Base-by-base conservation (phyloP, 2,888 invertebrate genomes). In the Drosophila cyrtoloma region DNA sequence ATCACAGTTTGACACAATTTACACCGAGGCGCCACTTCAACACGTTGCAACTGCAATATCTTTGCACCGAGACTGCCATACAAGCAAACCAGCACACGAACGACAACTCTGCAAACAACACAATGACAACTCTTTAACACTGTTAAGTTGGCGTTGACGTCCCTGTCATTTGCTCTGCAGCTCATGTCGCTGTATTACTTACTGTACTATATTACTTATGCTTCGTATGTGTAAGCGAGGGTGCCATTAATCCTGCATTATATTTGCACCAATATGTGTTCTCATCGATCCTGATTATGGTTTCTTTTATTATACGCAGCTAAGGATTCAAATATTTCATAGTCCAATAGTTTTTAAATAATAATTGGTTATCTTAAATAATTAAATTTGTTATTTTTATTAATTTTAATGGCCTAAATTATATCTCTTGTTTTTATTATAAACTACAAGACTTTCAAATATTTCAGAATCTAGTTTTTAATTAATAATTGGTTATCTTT, bases 1-100 rank as follows among this genome's bases (percentile, higher is more conserved):
- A 87, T 87, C 87, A 87, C 86, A 86, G 87, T 90, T 87, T 90
- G 87, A 87, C 87, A 87, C 87, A 90, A 88, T 87, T 87, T 88
- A 47, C 71, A 82, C 78, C 84, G 77, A 90, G 86, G 88, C 89
- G 88, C 90, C 89, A 90, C 87, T 87, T 87, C 87, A 87, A 86
- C 90, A 87, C 90, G 90, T 90, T 87, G 87, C 87, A 90, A 75
- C 86, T 90, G 87, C 87, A 87, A 86, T 89, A 86, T 86, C 85
- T 77, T 84, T 76, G 71, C 87, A 84, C 72, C 69, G 71, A 52
- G 66, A n/a, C 53, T 42, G 32, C 67, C 70, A 82, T 57, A 75
- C 70, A 73, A 71, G 58, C 52, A 44, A 58, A 47, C 73, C 70
- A 67, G 57, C 75, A 78, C 81, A 81, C 79, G 70, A 73, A 66